phyloP scores from a whole-genome alignment of 2,888 invertebrate species.

The Drosophila mayaguana region DNA sequence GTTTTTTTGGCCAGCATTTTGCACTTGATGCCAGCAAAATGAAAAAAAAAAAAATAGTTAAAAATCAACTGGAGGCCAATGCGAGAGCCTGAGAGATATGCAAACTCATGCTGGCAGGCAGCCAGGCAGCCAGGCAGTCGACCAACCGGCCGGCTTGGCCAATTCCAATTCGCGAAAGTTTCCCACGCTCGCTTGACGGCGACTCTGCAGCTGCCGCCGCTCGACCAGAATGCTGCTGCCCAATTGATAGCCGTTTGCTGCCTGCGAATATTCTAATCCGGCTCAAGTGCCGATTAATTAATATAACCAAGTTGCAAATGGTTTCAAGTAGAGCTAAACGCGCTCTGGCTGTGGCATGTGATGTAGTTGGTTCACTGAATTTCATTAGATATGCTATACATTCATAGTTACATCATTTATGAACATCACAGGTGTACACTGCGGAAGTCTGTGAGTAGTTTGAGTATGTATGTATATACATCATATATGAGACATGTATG shows the following conservation, averaged over 20 bases:
- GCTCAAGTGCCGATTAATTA: conserved; percentile 61
- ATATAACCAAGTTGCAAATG: neutral
- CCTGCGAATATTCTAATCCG: conserved; percentile 66
- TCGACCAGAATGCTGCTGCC: conserved; percentile 41
- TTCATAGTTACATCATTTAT: neutral
- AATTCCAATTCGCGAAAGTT: conserved; percentile 42
- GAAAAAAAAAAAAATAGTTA: conserved; percentile 2
- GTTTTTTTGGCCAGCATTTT: conserved; percentile 14
- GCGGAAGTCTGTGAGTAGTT: no score
- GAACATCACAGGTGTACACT: neutral
- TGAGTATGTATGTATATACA: neutral
- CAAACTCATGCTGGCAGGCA: conserved; percentile 44
- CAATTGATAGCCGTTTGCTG: conserved; percentile 43
- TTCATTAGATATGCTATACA: neutral
- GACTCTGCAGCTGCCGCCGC: conserved; percentile 52
- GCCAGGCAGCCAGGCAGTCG: neutral
- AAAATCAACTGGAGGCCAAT: conserved; percentile 14
- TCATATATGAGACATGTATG: neutral
- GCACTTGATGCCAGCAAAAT: conserved; percentile 40
- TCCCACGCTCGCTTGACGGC: conserved; percentile 47
- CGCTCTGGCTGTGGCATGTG: neutral
- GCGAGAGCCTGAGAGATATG: conserved; percentile 30
- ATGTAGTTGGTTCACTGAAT: no score
- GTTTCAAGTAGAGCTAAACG: neutral
- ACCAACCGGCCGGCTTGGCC: conserved; percentile 32